Percentiles rank a stretch among this genome's conserved stretches.
Evolutionary conservation across 2,113 vertebrate genomes (phyloP).

Genomic region (Archocentrus centrarchus): DNA sequence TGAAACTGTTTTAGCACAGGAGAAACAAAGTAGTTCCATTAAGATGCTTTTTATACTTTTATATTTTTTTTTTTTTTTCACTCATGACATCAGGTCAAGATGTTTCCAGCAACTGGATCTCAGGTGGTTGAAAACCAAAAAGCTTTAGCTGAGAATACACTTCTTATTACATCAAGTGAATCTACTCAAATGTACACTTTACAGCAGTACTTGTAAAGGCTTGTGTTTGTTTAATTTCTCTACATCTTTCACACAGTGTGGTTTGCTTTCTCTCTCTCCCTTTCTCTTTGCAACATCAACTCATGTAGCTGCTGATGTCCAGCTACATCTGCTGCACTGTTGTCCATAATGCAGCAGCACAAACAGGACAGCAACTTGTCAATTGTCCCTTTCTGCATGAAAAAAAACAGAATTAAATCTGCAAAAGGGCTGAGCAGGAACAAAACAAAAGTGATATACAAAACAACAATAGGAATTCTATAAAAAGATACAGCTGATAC

Average conservation of each 20-base stretch:
- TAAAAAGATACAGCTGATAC: no score
- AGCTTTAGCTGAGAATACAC: neutral
- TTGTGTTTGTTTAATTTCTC: neutral
- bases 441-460: neutral
- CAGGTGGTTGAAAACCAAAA: neutral
- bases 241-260: neutral
- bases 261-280: neutral
- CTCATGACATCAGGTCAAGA: neutral
- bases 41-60: no score
- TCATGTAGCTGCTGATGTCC: neutral
- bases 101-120: neutral
- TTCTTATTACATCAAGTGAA: neutral
- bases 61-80: neutral
- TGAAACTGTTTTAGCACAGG: rapidly evolving
- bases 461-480: neutral
- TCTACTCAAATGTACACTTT: neutral
- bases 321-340: neutral
- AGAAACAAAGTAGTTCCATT: no score
- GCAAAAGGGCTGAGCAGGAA: neutral
- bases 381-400: neutral
- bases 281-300: neutral
- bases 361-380: neutral
- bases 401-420: conserved; percentile 14
- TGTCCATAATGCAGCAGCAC: neutral
- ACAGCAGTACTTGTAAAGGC: neutral